phyloP scores from a whole-genome alignment of 2,113 vertebrate genomes.

The Bubalus kerabau region DNA sequence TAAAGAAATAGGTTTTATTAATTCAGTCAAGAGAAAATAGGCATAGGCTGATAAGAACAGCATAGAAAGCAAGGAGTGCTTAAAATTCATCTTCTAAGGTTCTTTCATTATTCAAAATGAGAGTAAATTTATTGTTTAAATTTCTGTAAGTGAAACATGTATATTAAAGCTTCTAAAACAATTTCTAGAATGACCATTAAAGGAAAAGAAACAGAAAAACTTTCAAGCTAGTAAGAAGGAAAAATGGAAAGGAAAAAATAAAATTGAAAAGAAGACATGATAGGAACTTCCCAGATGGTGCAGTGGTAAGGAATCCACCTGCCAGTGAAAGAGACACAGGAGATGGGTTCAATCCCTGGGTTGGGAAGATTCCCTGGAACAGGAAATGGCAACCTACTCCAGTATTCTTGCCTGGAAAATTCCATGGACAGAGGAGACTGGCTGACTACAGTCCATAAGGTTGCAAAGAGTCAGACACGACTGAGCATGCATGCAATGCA shows the following conservation, averaged over 20 bases:
- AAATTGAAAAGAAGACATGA: background rate
- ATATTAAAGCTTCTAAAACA: constrained; percentile 29
- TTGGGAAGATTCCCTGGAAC: background rate
- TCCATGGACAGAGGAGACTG: background rate
- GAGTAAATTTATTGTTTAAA: background rate
- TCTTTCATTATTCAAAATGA: background rate
- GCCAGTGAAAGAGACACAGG: background rate
- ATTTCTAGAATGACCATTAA: constrained; percentile 33
- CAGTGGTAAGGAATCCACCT: background rate
- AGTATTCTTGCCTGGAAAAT: background rate
- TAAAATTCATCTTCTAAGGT: background rate
- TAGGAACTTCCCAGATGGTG: background rate
- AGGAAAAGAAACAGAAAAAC: background rate
- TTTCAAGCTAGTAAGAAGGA: background rate
- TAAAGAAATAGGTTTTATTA: background rate
- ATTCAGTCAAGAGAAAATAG: background rate
- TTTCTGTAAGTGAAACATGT: background rate
- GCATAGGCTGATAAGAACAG: background rate
- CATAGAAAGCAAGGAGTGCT: background rate
- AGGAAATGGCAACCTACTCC: background rate
- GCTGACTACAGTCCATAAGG: background rate
- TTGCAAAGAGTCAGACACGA: background rate
- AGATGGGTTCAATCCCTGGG: background rate
- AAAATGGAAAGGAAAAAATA: constrained; percentile 17
- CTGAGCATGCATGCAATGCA: background rate